Percentiles rank a stretch among this genome's conserved stretches.
Evolutionary conservation across 2,888 invertebrate species (phyloP).

Genomic region (Lepidocyrtinus sp.): DNA sequence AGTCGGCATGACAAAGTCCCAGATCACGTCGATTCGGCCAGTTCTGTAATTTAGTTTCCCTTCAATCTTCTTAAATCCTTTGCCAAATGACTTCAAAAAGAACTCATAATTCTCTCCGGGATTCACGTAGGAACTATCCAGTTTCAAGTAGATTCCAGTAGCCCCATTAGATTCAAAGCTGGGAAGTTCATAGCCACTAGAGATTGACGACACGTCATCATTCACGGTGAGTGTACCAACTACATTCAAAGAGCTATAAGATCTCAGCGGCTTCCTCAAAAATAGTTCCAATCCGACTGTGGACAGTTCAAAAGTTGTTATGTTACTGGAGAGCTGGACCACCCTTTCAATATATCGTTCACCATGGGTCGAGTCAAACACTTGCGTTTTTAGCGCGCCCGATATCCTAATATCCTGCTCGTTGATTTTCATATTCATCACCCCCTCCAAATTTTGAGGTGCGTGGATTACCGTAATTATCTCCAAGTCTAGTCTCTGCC

Average conservation of each 20-base stretch:
- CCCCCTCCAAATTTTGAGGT: slow-evolving; percentile 47
- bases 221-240: slow-evolving; percentile 42
- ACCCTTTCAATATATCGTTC: slow-evolving; percentile 48
- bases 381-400: slow-evolving; percentile 40
- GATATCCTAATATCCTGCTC: slow-evolving; percentile 55
- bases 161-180: not conserved
- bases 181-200: slow-evolving; percentile 64
- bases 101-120: slow-evolving; percentile 48
- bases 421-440: slow-evolving; percentile 53
- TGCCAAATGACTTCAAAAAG: slow-evolving; percentile 36
- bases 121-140: slow-evolving; percentile 49
- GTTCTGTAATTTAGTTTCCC: slow-evolving; percentile 49
- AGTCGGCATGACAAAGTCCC: slow-evolving; percentile 43
- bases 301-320: slow-evolving; percentile 47
- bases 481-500: slow-evolving; percentile 59
- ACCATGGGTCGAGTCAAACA: slow-evolving; percentile 20
- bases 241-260: slow-evolving; percentile 31
- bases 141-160: slow-evolving; percentile 45
- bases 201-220: slow-evolving; percentile 50
- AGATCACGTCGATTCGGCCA: slow-evolving; percentile 36
- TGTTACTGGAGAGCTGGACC: slow-evolving; percentile 48
- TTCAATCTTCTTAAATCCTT: slow-evolving; percentile 48
- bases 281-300: slow-evolving; percentile 55
- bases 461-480: slow-evolving; percentile 38
- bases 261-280: slow-evolving; percentile 53